Evolutionary conservation across 2,113 vertebrate species (phyloP), one percentile per base, ranked within the genome.

Genomic region (Glareola pratincola): DNA sequence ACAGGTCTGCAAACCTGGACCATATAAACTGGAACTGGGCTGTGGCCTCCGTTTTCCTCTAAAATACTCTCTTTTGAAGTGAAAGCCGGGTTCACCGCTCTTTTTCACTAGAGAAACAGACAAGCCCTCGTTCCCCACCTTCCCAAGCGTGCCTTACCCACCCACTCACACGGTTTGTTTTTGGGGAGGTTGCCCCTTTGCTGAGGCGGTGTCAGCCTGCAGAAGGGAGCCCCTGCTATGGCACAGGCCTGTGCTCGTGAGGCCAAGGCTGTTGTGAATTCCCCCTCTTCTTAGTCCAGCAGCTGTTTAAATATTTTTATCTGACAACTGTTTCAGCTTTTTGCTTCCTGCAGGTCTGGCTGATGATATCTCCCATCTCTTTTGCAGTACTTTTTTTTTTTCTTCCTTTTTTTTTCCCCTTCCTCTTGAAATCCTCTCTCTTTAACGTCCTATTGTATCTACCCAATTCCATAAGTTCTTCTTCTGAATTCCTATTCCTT

Each of bases 381-480:
- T 87, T 66, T 24, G 53, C 62, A 36, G 29, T 22, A 75, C 43
- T 23, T 3, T 48, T 23, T 36, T 23, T 69, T 64, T 32, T 21
- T 32, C 45, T 27, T 18, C 64, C 48, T 39, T 27, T 39, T 45
- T 71, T 24, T 37, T 9, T 6, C 2, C 2, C 2, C 22, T 5
- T 32, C 23, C 24, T 62, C 37, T 11, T 82, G 74, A 82, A 88
- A n/a, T 54, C 45, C 47, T 88, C 22, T 67, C n/a, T 71, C 34
- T 93, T 93, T 60, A 93, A 73, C 54, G 14, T 90, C 41, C 77
- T 79, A 95, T 95, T 95, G 66, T 96, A 71, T 57, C 45, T 85
- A 26, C 45, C 45, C 41, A 83, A 85, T 96, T 97, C 94, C 95
- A 77, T 85, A 91, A 91, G 91, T 97, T 91, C 89, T 93, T 94